Percentiles rank a stretch among this genome's conserved stretches.
phyloP scores from a whole-genome alignment of 2,888 invertebrate species.

The Rhagium mordax region DNA sequence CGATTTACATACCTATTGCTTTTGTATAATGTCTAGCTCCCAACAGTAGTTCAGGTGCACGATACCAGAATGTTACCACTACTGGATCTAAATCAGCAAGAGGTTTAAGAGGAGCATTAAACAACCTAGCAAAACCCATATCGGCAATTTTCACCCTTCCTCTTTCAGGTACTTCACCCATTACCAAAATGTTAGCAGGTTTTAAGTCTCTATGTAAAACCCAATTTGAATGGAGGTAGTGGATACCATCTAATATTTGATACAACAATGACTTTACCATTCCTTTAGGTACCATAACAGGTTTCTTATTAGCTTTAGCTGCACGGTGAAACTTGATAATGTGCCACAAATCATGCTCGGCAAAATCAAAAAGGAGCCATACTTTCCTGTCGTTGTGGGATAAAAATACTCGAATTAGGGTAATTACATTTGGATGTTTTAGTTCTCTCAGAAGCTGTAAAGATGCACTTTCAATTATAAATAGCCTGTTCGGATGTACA shows the following conservation, averaged over 20 bases:
- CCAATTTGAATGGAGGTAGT: slow-evolving; percentile 99
- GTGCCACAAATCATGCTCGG: slow-evolving; percentile 99
- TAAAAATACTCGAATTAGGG: slow-evolving; percentile 94
- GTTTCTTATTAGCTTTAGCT: slow-evolving; percentile 97
- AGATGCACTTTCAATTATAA: slow-evolving; percentile 2
- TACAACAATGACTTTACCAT: slow-evolving; percentile 98
- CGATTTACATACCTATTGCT: slow-evolving; percentile 84
- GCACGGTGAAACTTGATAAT: slow-evolving; percentile 99
- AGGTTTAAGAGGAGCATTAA: slow-evolving; percentile 98
- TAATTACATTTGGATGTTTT: slow-evolving; percentile 97
- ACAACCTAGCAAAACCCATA: slow-evolving; percentile 98
- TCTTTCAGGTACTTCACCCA: slow-evolving; percentile 98
- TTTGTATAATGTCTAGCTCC: slow-evolving; percentile 98
- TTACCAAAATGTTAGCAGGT: slow-evolving; percentile 98
- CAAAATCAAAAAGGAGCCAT: slow-evolving; percentile 97
- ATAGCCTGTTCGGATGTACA: not conserved
- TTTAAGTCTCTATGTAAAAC: slow-evolving; percentile 98
- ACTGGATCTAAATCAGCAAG: slow-evolving; percentile 99
- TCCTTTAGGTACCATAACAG: slow-evolving; percentile 95
- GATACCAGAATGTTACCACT: slow-evolving; percentile 99
- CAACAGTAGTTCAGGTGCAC: slow-evolving; percentile 95
- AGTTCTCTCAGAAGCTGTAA: slow-evolving; percentile 92
- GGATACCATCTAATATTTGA: slow-evolving; percentile 98
- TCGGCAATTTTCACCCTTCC: slow-evolving; percentile 99
- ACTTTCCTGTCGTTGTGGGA: slow-evolving; percentile 98